These are phyloP conservation scores for Pristionchus pacificus DNA, from an alignment of 1,140 invertebrate species.

Conservation along the genomic window DNA sequence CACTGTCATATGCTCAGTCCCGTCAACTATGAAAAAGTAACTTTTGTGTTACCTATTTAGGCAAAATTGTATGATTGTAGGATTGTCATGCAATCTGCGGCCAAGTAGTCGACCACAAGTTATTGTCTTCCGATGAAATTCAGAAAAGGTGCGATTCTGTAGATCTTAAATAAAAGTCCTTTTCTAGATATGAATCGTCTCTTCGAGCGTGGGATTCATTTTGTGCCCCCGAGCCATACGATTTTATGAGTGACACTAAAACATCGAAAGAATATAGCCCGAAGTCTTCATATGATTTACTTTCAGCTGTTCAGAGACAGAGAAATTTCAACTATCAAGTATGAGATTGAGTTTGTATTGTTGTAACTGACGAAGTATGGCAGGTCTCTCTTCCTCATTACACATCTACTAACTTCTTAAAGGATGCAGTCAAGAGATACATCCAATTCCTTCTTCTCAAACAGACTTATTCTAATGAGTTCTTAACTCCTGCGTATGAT, in stretches of 20 bases:
- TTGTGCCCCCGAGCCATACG: conserved; percentile 53
- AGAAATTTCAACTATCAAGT: conserved; percentile 60
- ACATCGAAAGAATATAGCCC: conserved; percentile 37
- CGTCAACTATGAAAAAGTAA: conserved; percentile 52
- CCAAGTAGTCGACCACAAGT: conserved; percentile 58
- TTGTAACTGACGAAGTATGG: conserved; percentile 26
- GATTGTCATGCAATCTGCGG: conserved; percentile 59
- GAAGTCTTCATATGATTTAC: conserved; percentile 58
- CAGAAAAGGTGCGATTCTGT: conserved; percentile 40
- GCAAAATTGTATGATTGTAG: conserved; percentile 15
- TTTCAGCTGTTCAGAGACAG: conserved; percentile 59
- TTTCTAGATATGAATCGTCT: conserved; percentile 49
- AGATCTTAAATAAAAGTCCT: not conserved
- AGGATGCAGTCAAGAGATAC: conserved; percentile 59
- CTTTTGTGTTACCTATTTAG: not conserved
- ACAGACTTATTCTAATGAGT: conserved; percentile 57
- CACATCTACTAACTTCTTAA: conserved; percentile 58
- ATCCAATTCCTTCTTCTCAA: conserved; percentile 61
- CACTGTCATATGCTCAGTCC: conserved; percentile 61
- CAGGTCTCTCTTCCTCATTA: conserved; percentile 63
- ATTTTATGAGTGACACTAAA: conserved; percentile 30
- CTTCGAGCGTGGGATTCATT: conserved; percentile 53
- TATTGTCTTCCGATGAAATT: conserved; percentile 57
- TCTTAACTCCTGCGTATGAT: conserved; percentile 63
- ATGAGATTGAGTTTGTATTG: conserved; percentile 29